These are phyloP conservation scores for Enteromius thamalakanensis DNA, from an alignment of 2,797 vertebrate genomes.

Conservation along the genomic window DNA sequence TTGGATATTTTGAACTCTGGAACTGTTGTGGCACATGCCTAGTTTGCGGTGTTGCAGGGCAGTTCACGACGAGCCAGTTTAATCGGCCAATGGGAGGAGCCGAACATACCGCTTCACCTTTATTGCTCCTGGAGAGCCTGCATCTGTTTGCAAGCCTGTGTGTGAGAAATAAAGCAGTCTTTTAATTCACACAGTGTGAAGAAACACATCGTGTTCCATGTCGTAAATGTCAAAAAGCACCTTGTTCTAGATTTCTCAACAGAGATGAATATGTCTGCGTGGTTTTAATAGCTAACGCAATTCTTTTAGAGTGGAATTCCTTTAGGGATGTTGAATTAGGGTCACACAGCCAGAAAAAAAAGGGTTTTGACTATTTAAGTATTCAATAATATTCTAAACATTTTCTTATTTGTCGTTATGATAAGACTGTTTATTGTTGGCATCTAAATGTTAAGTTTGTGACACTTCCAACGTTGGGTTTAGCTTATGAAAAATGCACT, in stretches of 20 bases:
- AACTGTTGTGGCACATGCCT: constrained; percentile 47
- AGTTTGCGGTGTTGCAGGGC: constrained; percentile 18
- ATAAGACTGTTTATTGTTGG: constrained; percentile 8
- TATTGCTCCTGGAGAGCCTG: constrained; percentile 25
- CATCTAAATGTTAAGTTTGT: neutral
- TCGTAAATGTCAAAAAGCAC: constrained; percentile 27
- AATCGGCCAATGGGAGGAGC: constrained; percentile 23
- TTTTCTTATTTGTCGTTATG: neutral
- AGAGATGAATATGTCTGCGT: constrained; percentile 32
- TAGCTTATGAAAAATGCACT: neutral
- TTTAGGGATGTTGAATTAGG: constrained; percentile 38
- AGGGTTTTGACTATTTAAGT: neutral
- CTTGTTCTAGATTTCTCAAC: constrained; percentile 54
- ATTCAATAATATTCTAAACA: constrained; percentile 8
- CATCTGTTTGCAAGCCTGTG: constrained; percentile 36
- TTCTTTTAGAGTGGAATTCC: constrained; percentile 40
- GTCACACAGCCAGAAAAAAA: constrained; percentile 30
- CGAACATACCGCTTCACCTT: constrained; percentile 14
- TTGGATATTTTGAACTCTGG: constrained; percentile 20
- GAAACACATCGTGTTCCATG: constrained; percentile 10
- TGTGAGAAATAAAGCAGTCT: neutral
- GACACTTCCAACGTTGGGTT: neutral
- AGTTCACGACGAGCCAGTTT: constrained; percentile 31
- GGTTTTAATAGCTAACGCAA: neutral
- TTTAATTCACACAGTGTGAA: constrained; percentile 21